Conservation (phyloP, 1,140 invertebrate species). For the Papilio glaucus region DNA sequence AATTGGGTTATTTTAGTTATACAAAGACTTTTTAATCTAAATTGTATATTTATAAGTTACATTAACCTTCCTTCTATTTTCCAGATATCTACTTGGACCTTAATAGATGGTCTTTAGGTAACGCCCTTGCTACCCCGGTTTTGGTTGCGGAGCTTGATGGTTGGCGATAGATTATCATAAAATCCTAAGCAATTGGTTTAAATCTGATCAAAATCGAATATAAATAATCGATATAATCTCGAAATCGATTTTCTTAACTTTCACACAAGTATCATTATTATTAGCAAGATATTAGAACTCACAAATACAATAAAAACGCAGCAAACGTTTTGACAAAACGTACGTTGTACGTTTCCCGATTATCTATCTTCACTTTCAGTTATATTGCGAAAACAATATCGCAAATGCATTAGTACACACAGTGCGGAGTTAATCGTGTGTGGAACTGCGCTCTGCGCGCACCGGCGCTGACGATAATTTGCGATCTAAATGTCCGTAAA, state of each 20-base stretch:
- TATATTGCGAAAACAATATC: conserved; percentile 22
- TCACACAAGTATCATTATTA: background rate
- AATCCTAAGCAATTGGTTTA: background rate
- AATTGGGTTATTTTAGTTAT: too few relatives aligned
- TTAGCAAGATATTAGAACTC: too few relatives aligned
- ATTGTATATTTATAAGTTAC: too few relatives aligned
- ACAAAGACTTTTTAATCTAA: too few relatives aligned
- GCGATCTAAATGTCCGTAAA: conserved; percentile 20
- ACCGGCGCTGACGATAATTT: background rate
- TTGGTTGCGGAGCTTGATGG: background rate
- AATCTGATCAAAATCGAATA: background rate
- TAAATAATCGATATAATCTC: too few relatives aligned
- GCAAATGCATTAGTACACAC: conserved; percentile 3
- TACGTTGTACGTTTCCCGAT: background rate
- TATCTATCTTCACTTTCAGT: conserved; percentile 23
- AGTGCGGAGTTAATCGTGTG: conserved; percentile 17
- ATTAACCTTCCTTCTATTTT: too few relatives aligned
- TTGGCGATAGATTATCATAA: background rate
- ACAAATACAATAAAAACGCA: background rate
- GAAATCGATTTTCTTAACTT: background rate
- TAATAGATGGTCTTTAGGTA: too few relatives aligned
- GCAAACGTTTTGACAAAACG: background rate
- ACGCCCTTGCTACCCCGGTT: background rate
- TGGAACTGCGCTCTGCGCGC: background rate
- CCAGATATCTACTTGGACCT: too few relatives aligned